Evolutionary conservation across 1,140 invertebrate species (phyloP), one percentile per base, ranked within the genome.

Genomic region (Zaprionus capensis): DNA sequence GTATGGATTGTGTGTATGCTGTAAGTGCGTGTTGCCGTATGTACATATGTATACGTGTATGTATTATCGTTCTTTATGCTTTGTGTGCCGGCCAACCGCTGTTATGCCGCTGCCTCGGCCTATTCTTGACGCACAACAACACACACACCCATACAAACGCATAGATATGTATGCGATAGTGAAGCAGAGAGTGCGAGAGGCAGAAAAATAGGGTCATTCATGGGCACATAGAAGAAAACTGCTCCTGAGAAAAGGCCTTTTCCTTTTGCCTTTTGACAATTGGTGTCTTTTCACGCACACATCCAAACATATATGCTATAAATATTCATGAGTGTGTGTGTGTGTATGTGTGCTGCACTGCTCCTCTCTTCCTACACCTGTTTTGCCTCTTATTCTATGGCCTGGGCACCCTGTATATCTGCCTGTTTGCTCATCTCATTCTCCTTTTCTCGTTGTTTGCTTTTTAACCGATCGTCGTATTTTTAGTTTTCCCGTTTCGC

Each of bases 61-160:
- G 65, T 82, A 80, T 80, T 82, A 82, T 82, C 81, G 81, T 82
- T 82, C 81, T 83, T 83, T 82, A 82, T 80, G 80, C 81, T 82
- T 83, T 83, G 81, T 83, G 64, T 83, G 72, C 81, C 81, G 81
- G 81, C 76, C 76, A 66, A 73, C 58, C 78, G 74, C 68, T 67
- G 65, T 63, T 62, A 57, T 58, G 65, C 41, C 65, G 80, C 64
- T 67, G 64, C 41, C 67, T 81, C 58, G 71, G 76, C 71, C 79
- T 80, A 83, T 87, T 82, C 80, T 83, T 64, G 51, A 73, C 53
- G 58, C 78, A 81, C 79, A 64, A 53, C 71, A 51, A 51, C 20
- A 38, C 12, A 24, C 59, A 65, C 49, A 67, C 24, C n/a, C 56
- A 51, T 12, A 51, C 63, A 28, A 28, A 57, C 28, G 71, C 64